Conservation (phyloP, 1,140 invertebrate genomes). For the Contarinia nasturtii region DNA sequence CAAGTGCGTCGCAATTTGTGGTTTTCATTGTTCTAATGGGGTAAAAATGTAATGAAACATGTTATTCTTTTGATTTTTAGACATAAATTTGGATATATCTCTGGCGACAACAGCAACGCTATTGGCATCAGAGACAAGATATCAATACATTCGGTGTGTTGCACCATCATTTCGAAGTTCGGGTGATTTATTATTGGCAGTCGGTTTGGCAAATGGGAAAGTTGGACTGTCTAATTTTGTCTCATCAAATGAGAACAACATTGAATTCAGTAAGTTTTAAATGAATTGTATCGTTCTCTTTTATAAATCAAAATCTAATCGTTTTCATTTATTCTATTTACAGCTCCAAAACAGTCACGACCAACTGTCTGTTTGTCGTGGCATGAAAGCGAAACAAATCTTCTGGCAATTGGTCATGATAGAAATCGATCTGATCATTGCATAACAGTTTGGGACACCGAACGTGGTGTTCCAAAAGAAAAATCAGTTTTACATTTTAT, state of each 20-base stretch:
- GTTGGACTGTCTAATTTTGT: slow-evolving; percentile 62
- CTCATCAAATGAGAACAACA: slow-evolving; percentile 28
- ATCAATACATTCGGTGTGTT: slow-evolving; percentile 21
- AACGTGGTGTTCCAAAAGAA: slow-evolving; percentile 16
- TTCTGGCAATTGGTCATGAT: slow-evolving; percentile 70
- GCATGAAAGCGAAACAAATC: slow-evolving; percentile 68
- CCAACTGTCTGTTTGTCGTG: slow-evolving; percentile 76
- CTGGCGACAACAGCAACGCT: slow-evolving; percentile 16
- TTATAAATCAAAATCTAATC: background rate
- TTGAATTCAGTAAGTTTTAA: slow-evolving; percentile 18
- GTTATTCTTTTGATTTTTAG: background rate
- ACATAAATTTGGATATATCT: background rate
- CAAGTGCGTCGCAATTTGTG: background rate
- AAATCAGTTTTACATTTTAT: slow-evolving; percentile 21
- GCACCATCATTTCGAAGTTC: slow-evolving; percentile 17
- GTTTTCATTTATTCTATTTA: slow-evolving; percentile 9
- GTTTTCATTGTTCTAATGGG: no score
- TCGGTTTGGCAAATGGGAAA: slow-evolving; percentile 74
- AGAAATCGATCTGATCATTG: slow-evolving; percentile 69
- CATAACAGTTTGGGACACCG: slow-evolving; percentile 61
- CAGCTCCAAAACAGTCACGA: slow-evolving; percentile 59
- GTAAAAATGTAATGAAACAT: background rate
- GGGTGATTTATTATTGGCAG: slow-evolving; percentile 53
- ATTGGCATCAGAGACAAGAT: slow-evolving; percentile 17
- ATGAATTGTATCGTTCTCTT: background rate